Percentiles rank a stretch among this genome's conserved stretches.
Conservation (phyloP, 2,797 vertebrate genomes). For the Helarctos malayanus region DNA sequence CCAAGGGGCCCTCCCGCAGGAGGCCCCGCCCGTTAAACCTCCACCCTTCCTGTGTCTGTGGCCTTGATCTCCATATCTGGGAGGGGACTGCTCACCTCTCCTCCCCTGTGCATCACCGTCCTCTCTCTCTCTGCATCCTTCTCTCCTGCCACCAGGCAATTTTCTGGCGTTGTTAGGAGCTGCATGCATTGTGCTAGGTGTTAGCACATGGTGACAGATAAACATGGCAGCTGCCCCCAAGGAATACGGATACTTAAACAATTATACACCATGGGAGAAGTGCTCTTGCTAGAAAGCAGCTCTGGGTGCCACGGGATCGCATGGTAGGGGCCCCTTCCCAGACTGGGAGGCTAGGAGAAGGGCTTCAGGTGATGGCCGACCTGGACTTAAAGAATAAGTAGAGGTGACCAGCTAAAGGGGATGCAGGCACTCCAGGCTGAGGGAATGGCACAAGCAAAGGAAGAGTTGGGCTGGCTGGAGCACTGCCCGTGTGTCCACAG, state of each 20-base stretch:
- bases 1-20: not conserved
- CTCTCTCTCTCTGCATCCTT: not conserved
- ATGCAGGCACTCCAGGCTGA: not conserved
- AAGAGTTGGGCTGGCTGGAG: not conserved
- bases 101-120: rapidly evolving
- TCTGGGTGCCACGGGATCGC: not conserved
- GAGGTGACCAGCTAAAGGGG: not conserved
- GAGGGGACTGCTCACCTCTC: not conserved
- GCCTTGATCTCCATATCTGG: not conserved
- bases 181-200: not conserved
- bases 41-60: not conserved
- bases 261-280: not conserved
- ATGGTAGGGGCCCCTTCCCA: not conserved
- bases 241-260: not conserved
- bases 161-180: not conserved
- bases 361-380: not conserved
- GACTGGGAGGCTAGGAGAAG: not conserved
- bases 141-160: not conserved
- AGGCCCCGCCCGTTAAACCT: not conserved
- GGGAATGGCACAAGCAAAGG: not conserved
- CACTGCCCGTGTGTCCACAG: not conserved
- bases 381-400: not conserved
- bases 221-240: not conserved
- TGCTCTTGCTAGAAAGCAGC: not conserved
- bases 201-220: not conserved